Base-by-base conservation (phyloP, 1,140 invertebrate genomes). In the Drosophila ficusphila region DNA sequence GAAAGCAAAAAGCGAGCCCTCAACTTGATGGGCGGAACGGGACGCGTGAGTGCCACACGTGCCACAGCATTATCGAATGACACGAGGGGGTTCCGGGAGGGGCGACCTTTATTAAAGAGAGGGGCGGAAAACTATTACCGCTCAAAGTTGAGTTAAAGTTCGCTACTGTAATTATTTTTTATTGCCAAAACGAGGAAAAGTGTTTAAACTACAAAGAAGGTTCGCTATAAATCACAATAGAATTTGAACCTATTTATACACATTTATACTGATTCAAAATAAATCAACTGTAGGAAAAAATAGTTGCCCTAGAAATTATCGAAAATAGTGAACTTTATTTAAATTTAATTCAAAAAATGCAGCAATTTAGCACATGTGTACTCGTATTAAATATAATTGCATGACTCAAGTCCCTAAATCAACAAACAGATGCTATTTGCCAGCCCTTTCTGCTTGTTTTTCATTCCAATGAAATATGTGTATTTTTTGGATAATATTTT, bases 41-140 rank as follows among this genome's bases (percentile, higher is more conserved):
- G 71, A 56, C 49, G 58, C 68, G 70, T 73, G 69, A 73, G 69
- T 54, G 57, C 12, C 57, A 61, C 77, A 81, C 78, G 78, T 81
- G 78, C 78, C 61, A 21, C 47, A 61, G 69, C 46, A 47, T 71
- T 38, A 19, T 46, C 34, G 14, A 16, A 33, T 23, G 44, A 44
- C 9, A 44, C 33, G 21, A 8, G 23, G 3, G 18, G 23, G 16
- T 1, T 33, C 3, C 9, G 18, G 3, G 25, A 5, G 25, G 27
- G 29, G 4, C 9, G 18, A 8, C 0, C 8, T 23, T 58, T 48
- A 58, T 38, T 58, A 48, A 48, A 48, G 21, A 14, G 19, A 5
- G 19, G 58, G 14, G 31, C 39, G 2, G 25, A 8, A 16, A 61
- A 51, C 60, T 49, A 27, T 65, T 21, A 49, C 16, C 36, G 31